Evolutionary conservation across 2,888 invertebrate genomes (phyloP).

Genomic region (Esperia sulphurella): DNA sequence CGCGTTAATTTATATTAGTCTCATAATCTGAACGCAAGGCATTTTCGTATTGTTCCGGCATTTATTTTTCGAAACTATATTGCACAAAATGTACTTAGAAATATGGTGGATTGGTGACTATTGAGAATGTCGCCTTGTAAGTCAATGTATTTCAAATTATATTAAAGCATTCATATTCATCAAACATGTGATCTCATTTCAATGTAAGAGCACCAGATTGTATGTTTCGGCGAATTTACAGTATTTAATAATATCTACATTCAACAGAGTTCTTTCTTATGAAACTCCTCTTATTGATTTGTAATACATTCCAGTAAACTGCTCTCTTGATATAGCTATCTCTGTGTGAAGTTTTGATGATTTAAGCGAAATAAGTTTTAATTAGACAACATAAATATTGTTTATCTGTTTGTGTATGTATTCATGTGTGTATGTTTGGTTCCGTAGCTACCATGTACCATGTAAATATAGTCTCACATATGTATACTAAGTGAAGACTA

Average conservation of each 20-base stretch:
- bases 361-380: constrained; percentile 62
- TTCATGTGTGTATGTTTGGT: constrained; percentile 53
- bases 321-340: constrained; percentile 43
- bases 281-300: constrained; percentile 44
- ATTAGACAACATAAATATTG: constrained; percentile 55
- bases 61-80: constrained; percentile 59
- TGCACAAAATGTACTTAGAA: constrained; percentile 78
- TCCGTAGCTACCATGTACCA: constrained; percentile 44
- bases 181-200: constrained; percentile 70
- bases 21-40: constrained; percentile 46
- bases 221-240: constrained; percentile 37
- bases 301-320: constrained; percentile 69
- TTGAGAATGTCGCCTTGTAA: constrained; percentile 44
- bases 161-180: constrained; percentile 53
- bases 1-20: constrained; percentile 47
- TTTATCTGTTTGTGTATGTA: constrained; percentile 59
- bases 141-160: constrained; percentile 41
- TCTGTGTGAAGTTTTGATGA: constrained; percentile 60
- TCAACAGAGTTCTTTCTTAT: constrained; percentile 35
- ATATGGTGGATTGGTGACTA: constrained; percentile 49
- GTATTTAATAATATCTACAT: constrained; percentile 38
- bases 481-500: constrained; percentile 37
- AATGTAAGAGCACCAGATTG: constrained; percentile 46
- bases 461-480: constrained; percentile 61
- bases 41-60: constrained; percentile 57